phyloP scores from a whole-genome alignment of 2,113 vertebrate species.

The Ceuthmochares aereus region DNA sequence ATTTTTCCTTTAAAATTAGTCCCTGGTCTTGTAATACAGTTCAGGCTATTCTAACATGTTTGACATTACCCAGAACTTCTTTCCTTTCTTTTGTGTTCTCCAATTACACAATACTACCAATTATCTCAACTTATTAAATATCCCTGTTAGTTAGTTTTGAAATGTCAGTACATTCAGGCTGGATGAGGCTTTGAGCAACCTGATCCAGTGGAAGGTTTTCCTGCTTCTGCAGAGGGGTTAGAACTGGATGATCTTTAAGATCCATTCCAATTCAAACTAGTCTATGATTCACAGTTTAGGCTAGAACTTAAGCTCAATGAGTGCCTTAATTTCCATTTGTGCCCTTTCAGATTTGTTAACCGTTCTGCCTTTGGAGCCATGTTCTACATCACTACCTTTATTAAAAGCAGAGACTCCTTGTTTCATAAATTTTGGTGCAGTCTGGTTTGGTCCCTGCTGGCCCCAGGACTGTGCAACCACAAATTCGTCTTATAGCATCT shows the following conservation, averaged over 20 bases:
- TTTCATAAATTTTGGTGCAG: neutral
- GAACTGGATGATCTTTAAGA: too few species aligned
- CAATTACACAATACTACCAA: neutral
- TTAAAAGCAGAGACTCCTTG: neutral
- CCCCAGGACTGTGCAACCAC: neutral
- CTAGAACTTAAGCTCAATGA: neutral
- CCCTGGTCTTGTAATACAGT: neutral
- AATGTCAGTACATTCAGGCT: neutral
- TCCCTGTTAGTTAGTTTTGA: neutral
- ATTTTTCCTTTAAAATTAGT: constrained; percentile 54
- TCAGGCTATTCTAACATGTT: neutral
- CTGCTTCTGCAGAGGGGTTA: too few species aligned
- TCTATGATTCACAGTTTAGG: neutral
- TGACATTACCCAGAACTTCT: neutral
- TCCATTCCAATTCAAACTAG: too few species aligned
- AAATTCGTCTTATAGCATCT: neutral
- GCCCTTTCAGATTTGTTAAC: neutral
- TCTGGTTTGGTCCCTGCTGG: neutral
- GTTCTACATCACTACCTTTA: neutral
- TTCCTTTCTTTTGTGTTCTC: neutral
- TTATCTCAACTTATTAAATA: neutral
- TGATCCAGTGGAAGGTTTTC: too few species aligned
- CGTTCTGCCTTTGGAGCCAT: neutral
- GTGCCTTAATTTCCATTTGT: neutral
- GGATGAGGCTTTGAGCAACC: too few species aligned